Evolutionary conservation across 2,888 invertebrate species (phyloP).

Genomic region (Tanytarsus gracilentus): DNA sequence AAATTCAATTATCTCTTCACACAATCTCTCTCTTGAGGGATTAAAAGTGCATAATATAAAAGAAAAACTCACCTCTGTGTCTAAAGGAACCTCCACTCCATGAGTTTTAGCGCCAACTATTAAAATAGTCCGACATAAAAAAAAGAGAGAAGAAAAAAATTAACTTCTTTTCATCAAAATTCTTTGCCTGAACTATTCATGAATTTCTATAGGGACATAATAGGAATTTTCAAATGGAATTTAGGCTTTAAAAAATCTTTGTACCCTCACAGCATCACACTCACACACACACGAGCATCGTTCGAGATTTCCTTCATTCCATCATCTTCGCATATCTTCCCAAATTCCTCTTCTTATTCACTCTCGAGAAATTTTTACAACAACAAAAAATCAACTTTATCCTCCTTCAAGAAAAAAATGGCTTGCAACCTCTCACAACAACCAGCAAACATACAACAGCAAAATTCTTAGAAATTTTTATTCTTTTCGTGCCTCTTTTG

Average conservation of each 20-base stretch:
- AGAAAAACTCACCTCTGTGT: conserved; percentile 47
- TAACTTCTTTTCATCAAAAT: conserved; percentile 19
- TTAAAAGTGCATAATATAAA: neutral
- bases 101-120: conserved; percentile 72
- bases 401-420: neutral
- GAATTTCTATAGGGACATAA: neutral
- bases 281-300: conserved; percentile 5
- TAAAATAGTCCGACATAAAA: neutral
- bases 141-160: conserved; percentile 39
- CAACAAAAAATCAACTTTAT: neutral
- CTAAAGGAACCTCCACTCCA: conserved; percentile 76
- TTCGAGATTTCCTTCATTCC: conserved; percentile 6
- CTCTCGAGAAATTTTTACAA: neutral
- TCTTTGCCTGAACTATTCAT: neutral
- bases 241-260: neutral
- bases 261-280: too few relatives aligned
- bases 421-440: neutral
- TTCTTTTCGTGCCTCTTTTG: neutral
- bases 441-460: neutral
- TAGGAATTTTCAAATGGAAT: conserved; percentile 6
- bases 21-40: neutral
- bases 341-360: neutral
- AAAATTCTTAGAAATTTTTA: conserved; percentile 13
- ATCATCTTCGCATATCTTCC: conserved; percentile 18
- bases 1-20: conserved; percentile 22